A percentile compares a stretch with the other conserved stretches of the same genome.
Evolutionary conservation across 2,797 vertebrate genomes (phyloP).

Genomic region (Chrysocyon brachyurus): DNA sequence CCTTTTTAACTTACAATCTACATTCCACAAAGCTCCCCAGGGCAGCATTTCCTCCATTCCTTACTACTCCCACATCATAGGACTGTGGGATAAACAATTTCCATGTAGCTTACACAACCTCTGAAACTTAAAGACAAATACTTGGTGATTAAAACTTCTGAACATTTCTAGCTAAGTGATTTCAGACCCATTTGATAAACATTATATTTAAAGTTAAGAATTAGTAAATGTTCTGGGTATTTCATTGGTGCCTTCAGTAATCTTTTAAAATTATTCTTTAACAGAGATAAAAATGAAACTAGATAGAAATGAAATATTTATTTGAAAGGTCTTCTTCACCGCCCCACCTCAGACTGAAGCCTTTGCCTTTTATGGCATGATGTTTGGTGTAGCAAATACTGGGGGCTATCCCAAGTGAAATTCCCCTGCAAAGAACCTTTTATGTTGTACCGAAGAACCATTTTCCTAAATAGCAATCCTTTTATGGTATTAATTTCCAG

Average conservation of each 20-base stretch:
- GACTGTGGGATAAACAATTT: conserved; percentile 49
- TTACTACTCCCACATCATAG: conserved; percentile 23
- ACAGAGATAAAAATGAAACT: conserved; percentile 69
- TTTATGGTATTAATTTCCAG: conserved; percentile 74
- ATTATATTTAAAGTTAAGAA: conserved; percentile 60
- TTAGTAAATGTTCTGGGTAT: not conserved
- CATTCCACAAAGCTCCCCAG: conserved; percentile 85
- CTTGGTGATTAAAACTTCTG: not conserved
- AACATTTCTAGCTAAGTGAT: conserved; percentile 19
- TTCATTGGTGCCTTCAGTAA: not conserved
- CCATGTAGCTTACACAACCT: conserved; percentile 8
- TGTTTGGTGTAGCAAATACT: conserved; percentile 70
- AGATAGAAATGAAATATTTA: conserved; percentile 68
- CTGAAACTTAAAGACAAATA: conserved; percentile 2
- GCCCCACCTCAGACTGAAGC: not conserved
- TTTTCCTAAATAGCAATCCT: conserved; percentile 81
- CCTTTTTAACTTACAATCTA: conserved; percentile 64
- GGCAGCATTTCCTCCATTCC: conserved; percentile 78
- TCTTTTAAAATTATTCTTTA: conserved; percentile 61
- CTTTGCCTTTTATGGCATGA: conserved; percentile 74
- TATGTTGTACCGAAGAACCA: conserved; percentile 57
- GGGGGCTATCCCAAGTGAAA: conserved; percentile 79
- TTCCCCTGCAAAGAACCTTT: conserved; percentile 82
- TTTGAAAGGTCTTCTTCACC: conserved; percentile 59
- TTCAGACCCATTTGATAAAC: conserved; percentile 45